phyloP scores from a whole-genome alignment of 2,888 invertebrate species.

The Callosobruchus maculatus region DNA sequence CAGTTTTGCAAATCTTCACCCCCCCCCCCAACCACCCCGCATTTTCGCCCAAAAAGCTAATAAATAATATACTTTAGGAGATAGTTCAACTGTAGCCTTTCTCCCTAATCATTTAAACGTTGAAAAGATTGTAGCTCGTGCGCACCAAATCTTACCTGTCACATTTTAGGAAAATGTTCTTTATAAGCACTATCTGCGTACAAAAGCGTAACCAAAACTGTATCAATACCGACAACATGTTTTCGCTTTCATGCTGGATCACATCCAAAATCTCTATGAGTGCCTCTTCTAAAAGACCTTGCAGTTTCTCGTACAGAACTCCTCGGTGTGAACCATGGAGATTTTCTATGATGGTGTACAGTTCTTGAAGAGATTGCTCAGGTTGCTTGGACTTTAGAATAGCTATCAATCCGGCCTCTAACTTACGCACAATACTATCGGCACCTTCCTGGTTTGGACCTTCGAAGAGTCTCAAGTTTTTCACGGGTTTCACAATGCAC shows the following conservation, averaged over 20 bases:
- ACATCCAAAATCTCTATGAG: slow-evolving; percentile 82
- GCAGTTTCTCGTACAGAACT: slow-evolving; percentile 73
- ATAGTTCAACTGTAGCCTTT: too few species aligned
- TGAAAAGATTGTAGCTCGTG: too few species aligned
- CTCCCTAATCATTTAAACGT: too few species aligned
- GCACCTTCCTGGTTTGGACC: neutral
- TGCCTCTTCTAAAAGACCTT: slow-evolving; percentile 76
- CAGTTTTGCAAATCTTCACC: too few species aligned
- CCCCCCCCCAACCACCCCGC: too few species aligned
- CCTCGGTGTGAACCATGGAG: slow-evolving; percentile 57
- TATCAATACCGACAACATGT: slow-evolving; percentile 84
- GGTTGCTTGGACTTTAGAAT: slow-evolving; percentile 16
- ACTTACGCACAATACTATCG: neutral
- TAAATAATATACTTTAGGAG: too few species aligned
- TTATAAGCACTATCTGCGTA: slow-evolving; percentile 93
- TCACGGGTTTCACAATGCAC: neutral
- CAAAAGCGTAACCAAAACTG: slow-evolving; percentile 92
- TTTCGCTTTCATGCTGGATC: slow-evolving; percentile 79
- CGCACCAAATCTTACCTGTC: slow-evolving; percentile 55
- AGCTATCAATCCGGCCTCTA: neutral
- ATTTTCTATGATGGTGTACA: slow-evolving; percentile 93
- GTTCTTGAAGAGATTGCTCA: slow-evolving; percentile 69
- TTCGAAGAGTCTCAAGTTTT: neutral
- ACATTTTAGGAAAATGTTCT: slow-evolving; percentile 93
- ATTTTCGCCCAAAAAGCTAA: too few species aligned